Conservation (phyloP, 2,113 vertebrate genomes). For the Zeus faber region DNA sequence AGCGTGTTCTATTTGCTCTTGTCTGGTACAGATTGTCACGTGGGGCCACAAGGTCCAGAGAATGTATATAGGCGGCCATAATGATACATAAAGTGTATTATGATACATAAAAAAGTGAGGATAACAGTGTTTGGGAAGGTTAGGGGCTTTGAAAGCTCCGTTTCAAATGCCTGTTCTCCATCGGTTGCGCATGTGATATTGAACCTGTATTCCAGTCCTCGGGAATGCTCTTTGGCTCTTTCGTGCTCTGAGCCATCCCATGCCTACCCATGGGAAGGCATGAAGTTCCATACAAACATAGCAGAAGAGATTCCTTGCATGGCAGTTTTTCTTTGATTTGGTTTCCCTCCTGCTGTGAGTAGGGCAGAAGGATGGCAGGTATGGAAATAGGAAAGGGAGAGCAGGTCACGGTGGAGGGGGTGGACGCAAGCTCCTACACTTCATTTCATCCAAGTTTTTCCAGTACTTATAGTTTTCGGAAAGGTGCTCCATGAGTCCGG, state of each 20-base stretch:
- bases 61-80: slow-evolving; percentile 9
- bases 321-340: slow-evolving; percentile 22
- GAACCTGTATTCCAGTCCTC: no score
- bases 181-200: no score
- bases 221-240: no score
- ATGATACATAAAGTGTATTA: slow-evolving; percentile 5
- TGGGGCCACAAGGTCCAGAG: slow-evolving; percentile 26
- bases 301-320: slow-evolving; percentile 56
- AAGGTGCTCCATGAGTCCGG: slow-evolving; percentile 90
- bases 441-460: slow-evolving; percentile 92
- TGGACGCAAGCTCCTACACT: slow-evolving; percentile 87
- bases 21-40: slow-evolving; percentile 58
- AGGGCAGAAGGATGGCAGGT: not conserved
- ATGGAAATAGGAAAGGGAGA: not conserved
- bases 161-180: no score
- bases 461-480: slow-evolving; percentile 95
- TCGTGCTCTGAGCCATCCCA: no score
- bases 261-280: no score
- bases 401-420: slow-evolving; percentile 76
- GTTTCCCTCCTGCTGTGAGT: no score
- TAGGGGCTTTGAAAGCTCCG: no score
- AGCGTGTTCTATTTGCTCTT: slow-evolving; percentile 33
- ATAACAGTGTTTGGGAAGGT: no score
- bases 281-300: slow-evolving; percentile 58
- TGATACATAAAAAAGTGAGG: no score